phyloP scores from a whole-genome alignment of 23 tunicate species.

The Ascidia mentula region DNA sequence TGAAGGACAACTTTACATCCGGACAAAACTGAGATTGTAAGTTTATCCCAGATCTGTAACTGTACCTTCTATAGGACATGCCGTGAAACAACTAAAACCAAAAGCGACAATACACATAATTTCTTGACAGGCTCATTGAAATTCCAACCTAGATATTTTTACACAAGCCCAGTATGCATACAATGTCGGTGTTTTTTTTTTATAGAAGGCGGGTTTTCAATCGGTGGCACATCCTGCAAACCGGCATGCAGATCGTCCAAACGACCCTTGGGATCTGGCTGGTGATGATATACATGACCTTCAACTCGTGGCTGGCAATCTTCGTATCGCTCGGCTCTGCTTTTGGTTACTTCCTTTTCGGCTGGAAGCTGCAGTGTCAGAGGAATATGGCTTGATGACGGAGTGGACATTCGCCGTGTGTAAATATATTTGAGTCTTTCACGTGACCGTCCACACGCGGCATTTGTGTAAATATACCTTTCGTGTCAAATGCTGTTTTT shows the following conservation, averaged over 20 bases:
- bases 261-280: conserved; percentile 65
- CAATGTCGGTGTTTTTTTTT: not conserved
- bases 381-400: not conserved
- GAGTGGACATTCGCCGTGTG: not conserved
- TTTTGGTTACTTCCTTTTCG: conserved; percentile 51
- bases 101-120: too few relatives aligned
- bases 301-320: conserved; percentile 60
- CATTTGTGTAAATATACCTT: conserved; percentile 5
- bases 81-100: too few relatives aligned
- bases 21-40: not conserved
- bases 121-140: not conserved
- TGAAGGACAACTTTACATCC: not conserved
- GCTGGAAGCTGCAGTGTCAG: conserved; percentile 32
- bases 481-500: too few relatives aligned
- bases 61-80: too few relatives aligned
- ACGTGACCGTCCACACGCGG: too few relatives aligned
- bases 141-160: not conserved
- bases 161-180: too few relatives aligned
- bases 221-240: conserved; percentile 60
- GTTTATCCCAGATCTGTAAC: too few relatives aligned
- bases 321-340: conserved; percentile 71
- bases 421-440: not conserved
- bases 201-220: conserved; percentile 48
- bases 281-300: conserved; percentile 69
- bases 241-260: conserved; percentile 54